Percentiles rank a stretch among this genome's conserved stretches.
Conservation (phyloP, 2,113 vertebrate genomes). For the Promerops cafer region DNA sequence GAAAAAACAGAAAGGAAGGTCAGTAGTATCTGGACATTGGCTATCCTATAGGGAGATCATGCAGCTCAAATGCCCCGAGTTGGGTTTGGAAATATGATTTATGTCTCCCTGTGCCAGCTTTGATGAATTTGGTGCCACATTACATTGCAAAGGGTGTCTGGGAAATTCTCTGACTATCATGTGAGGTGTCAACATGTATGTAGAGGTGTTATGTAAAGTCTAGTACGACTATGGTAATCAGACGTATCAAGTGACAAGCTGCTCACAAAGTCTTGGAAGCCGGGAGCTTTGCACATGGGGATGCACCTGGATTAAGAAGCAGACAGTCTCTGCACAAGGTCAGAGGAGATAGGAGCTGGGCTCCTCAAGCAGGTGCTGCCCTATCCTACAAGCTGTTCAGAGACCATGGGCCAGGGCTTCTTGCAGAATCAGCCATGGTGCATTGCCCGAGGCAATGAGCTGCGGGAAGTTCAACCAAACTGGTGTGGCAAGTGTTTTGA, state of each 20-base stretch:
- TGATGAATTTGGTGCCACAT: conserved; percentile 54
- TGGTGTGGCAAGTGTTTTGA: neutral
- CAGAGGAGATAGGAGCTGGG: neutral
- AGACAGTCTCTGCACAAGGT: neutral
- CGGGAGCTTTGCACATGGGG: neutral
- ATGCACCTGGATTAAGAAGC: conserved; percentile 43
- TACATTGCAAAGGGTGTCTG: conserved; percentile 55
- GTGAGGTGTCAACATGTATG: conserved; percentile 63
- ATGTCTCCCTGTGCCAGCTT: conserved; percentile 16
- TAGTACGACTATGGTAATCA: conserved; percentile 56
- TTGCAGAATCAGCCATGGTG: neutral
- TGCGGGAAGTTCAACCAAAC: accelerated
- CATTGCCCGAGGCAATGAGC: neutral
- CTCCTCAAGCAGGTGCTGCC: neutral
- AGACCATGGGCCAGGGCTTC: neutral
- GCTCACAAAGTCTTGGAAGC: conserved; percentile 56
- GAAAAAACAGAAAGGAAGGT: neutral
- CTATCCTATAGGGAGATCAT: neutral
- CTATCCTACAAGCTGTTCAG: neutral
- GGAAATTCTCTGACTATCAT: conserved; percentile 62
- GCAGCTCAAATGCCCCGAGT: neutral
- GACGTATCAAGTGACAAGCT: conserved; percentile 55
- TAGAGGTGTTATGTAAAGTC: conserved; percentile 67
- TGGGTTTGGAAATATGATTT: conserved; percentile 8
- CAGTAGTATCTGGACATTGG: neutral